Base-by-base conservation (phyloP, 37 sponge, comb jelly and placozoan species). In the Geodia barretti region DNA sequence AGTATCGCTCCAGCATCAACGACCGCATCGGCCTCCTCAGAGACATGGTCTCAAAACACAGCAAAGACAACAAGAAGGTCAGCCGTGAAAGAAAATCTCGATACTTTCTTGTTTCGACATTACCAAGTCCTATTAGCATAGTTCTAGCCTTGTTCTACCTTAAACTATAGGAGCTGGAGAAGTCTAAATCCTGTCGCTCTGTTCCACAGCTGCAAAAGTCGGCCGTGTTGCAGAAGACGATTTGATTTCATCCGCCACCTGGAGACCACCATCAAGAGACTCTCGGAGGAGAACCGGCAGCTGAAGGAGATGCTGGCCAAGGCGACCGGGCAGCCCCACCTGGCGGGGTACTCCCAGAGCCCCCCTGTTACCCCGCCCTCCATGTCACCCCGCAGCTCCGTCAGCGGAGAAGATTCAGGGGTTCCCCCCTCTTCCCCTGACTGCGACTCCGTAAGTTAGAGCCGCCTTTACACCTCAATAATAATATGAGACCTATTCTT, bases 1-100 rank as follows among this genome's bases (percentile, higher is more conserved):
- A 93, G 74, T 98, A 98, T 68, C 89, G 98, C 21, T 82, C 80
- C 43, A 95, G 96, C 65, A 98, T 98, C 92, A 98, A 98, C 63
- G 98, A 98, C 63, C 63, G 91, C n/a, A 98, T 98, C 39, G 87
- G 86, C 37, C 74, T 86, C 33, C 86, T 98, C 42, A 78, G 92
- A 63, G 74, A 90, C 30, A 88, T 93, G 61, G 88, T 98, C 37
- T 60, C 84, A 70, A 84, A 75, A 68, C 75, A 83, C 79, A 39
- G 62, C 69, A 74, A 86, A 37, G 83, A 79, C 78, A 88, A 83
- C 54, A 88, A 88, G 74, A 85, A 61, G 79, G 86, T 85, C 23
- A 68, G 80, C 39, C 39, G 32, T n/a, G n/a, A n/a, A n/a, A n/a
- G n/a, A n/a, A n/a, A n/a, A n/a, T n/a, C n/a, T n/a, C n/a, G n/a